Percentiles rank a stretch among this genome's conserved stretches.
Conservation (phyloP, 1,140 invertebrate genomes). For the Cardiocondyla obscurior region DNA sequence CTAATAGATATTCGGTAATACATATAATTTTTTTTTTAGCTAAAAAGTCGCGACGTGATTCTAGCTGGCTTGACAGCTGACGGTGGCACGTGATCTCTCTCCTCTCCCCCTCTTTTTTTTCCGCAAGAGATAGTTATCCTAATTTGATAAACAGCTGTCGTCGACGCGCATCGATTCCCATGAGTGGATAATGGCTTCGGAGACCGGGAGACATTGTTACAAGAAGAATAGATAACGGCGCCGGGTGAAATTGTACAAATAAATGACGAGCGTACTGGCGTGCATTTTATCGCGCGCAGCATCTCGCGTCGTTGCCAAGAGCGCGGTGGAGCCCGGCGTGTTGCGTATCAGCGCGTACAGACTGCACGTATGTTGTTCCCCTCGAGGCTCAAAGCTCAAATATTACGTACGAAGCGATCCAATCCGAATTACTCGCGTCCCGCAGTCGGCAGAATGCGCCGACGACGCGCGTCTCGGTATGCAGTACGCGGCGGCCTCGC, state of each 20-base stretch:
- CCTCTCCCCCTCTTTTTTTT: too few relatives aligned
- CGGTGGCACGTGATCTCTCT: background rate
- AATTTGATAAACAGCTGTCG: background rate
- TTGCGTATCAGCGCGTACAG: too few relatives aligned
- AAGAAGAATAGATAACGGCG: too few relatives aligned
- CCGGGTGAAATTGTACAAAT: too few relatives aligned
- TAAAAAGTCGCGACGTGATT: background rate
- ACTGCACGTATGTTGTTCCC: background rate
- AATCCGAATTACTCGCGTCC: too few relatives aligned
- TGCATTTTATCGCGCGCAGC: conserved; percentile 38
- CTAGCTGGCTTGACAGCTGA: background rate
- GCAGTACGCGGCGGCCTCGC: background rate
- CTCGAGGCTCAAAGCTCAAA: too few relatives aligned
- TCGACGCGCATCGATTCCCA: background rate
- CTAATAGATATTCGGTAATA: background rate
- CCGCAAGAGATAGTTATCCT: background rate
- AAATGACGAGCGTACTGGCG: background rate
- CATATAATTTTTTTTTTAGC: background rate
- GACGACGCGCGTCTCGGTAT: background rate
- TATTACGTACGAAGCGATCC: too few relatives aligned
- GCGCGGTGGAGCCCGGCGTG: background rate
- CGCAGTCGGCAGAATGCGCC: background rate
- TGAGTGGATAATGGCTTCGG: too few relatives aligned
- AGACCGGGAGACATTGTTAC: too few relatives aligned
- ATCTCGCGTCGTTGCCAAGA: conserved; percentile 6